Percentiles rank a stretch among this genome's conserved stretches.
These are phyloP conservation scores for Takifugu rubripes DNA, from an alignment of 2,797 vertebrate genomes.

Conservation along the genomic window DNA sequence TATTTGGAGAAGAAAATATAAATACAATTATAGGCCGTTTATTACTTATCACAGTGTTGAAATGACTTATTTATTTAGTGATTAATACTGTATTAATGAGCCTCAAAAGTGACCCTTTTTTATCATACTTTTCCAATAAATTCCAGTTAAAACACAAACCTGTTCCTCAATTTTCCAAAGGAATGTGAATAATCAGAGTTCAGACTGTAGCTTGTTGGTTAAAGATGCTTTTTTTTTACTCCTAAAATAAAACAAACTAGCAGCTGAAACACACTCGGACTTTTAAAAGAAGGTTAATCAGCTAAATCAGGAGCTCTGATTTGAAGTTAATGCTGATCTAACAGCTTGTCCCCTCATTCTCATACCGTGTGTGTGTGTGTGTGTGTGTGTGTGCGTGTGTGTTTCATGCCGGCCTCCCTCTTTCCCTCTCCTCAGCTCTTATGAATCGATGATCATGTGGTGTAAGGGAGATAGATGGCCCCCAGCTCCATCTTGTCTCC, in stretches of 20 bases:
- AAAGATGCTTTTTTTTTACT: not conserved
- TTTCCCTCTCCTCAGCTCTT: conserved; percentile 88
- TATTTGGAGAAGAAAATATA: too few species aligned
- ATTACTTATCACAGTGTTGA: too few species aligned
- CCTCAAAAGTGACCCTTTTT: too few species aligned
- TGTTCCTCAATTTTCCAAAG: too few species aligned
- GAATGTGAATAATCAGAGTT: too few species aligned
- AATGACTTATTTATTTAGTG: too few species aligned
- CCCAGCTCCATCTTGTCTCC: conserved; percentile 98
- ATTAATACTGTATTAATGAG: too few species aligned
- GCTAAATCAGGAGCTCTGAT: conserved; percentile 1
- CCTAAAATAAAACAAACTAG: not conserved
- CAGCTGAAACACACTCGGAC: not conserved
- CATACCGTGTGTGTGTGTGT: conserved; percentile 22
- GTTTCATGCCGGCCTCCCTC: conserved; percentile 35
- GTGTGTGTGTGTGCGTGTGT: conserved; percentile 26
- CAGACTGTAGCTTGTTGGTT: too few species aligned
- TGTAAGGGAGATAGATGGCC: conserved; percentile 99
- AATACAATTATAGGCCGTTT: too few species aligned
- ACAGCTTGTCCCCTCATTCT: conserved; percentile 48
- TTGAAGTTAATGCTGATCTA: conserved; percentile 40
- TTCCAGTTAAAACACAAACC: too few species aligned
- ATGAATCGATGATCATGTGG: conserved; percentile 99
- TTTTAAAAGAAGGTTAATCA: not conserved
- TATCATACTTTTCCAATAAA: too few species aligned